Conservation (phyloP, 2,797 vertebrate genomes). For the Alcedo quadribrachys region DNA sequence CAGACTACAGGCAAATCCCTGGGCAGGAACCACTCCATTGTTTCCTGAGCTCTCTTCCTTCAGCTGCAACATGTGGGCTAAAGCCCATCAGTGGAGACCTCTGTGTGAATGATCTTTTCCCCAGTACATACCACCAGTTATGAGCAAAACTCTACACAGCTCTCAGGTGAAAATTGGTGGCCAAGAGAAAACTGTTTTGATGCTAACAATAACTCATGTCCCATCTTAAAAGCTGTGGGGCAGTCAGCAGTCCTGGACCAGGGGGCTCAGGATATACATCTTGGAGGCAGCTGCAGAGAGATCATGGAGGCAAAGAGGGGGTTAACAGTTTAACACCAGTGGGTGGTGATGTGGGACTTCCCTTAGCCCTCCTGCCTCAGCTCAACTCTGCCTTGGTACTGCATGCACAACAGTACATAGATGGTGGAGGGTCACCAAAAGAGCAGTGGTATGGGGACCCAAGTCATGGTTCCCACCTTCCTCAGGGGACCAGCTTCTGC, state of each 20-base stretch:
- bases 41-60: background rate
- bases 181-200: background rate
- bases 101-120: background rate
- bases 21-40: background rate
- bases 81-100: background rate
- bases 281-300: background rate
- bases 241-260: rapidly evolving
- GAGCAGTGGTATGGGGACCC: rapidly evolving
- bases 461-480: background rate
- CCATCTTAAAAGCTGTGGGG: background rate
- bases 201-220: background rate
- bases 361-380: background rate
- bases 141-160: background rate
- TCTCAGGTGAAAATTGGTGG: background rate
- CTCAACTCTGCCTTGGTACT: background rate
- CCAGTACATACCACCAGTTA: background rate
- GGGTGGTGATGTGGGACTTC: background rate
- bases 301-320: background rate
- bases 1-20: background rate
- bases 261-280: background rate
- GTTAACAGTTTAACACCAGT: background rate
- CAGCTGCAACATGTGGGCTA: background rate
- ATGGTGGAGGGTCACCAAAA: rapidly evolving
- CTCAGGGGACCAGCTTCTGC: rapidly evolving
- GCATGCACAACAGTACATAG: rapidly evolving